Conservation (phyloP, 2,797 vertebrate species). For the Austrolebias charrua region DNA sequence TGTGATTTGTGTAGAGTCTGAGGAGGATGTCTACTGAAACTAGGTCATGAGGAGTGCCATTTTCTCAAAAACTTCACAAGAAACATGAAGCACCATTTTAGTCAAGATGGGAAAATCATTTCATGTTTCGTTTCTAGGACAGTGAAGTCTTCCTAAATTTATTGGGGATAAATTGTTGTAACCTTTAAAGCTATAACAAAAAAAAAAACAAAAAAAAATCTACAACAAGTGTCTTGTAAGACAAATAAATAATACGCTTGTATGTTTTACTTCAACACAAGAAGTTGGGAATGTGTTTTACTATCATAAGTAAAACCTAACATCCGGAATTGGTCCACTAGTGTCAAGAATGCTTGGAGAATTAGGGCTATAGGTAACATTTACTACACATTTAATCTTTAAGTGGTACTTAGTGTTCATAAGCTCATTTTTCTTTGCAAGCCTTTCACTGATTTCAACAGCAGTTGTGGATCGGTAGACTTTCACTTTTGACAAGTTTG, state of each 20-base stretch:
- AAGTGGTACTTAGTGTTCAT: slow-evolving; percentile 14
- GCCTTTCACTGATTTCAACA: slow-evolving; percentile 21
- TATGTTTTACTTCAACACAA: background rate
- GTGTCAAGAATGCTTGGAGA: slow-evolving; percentile 22
- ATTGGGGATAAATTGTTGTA: background rate
- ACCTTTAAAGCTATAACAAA: background rate
- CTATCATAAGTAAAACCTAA: slow-evolving; percentile 23
- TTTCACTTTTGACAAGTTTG: slow-evolving; percentile 12
- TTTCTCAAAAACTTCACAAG: slow-evolving; percentile 59
- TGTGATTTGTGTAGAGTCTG: slow-evolving; percentile 41
- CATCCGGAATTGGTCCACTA: slow-evolving; percentile 26
- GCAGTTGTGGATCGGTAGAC: background rate
- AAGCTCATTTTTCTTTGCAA: slow-evolving; percentile 4
- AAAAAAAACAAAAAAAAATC: slow-evolving; percentile 18
- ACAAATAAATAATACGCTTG: too few species aligned
- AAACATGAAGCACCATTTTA: slow-evolving; percentile 50
- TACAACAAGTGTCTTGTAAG: slow-evolving; percentile 13
- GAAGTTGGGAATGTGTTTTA: slow-evolving; percentile 16
- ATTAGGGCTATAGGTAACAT: slow-evolving; percentile 15
- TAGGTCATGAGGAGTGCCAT: slow-evolving; percentile 58
- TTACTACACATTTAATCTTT: slow-evolving; percentile 15
- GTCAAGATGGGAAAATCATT: slow-evolving; percentile 29
- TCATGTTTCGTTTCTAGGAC: slow-evolving; percentile 44
- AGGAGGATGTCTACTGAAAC: slow-evolving; percentile 57
- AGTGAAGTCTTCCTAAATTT: slow-evolving; percentile 20